Percentiles rank a stretch among this genome's conserved stretches.
These are phyloP conservation scores for Drosophila mayaguana DNA, from an alignment of 2,888 invertebrate genomes.

Conservation along the genomic window DNA sequence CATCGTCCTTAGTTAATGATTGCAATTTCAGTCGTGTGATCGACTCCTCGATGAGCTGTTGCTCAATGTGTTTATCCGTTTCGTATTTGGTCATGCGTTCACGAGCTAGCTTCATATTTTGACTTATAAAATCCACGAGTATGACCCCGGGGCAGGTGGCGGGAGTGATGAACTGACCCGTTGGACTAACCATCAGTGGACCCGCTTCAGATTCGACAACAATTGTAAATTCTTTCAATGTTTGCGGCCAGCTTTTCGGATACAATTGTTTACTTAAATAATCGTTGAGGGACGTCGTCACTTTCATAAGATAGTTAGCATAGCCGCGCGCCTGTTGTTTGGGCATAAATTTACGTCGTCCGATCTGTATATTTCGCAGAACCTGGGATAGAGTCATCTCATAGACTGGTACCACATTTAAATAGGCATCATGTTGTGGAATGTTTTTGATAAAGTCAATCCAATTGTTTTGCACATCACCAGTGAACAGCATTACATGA, in stretches of 20 bases:
- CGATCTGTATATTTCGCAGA: slow-evolving; percentile 92
- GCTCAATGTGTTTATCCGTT: slow-evolving; percentile 92
- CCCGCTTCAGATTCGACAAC: slow-evolving; percentile 92
- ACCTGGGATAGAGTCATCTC: slow-evolving; percentile 94
- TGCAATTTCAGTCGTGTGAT: slow-evolving; percentile 89
- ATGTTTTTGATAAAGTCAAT: slow-evolving; percentile 94
- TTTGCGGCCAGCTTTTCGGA: slow-evolving; percentile 90
- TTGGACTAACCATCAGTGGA: slow-evolving; percentile 96
- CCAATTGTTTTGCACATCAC: slow-evolving; percentile 97
- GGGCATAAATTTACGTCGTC: slow-evolving; percentile 95
- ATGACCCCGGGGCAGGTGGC: slow-evolving; percentile 95
- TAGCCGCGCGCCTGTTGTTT: slow-evolving; percentile 95
- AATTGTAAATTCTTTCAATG: slow-evolving; percentile 89
- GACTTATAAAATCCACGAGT: slow-evolving; percentile 92
- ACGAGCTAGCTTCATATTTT: slow-evolving; percentile 91
- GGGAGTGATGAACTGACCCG: slow-evolving; percentile 96
- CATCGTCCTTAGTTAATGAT: slow-evolving; percentile 94
- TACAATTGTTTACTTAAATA: slow-evolving; percentile 88
- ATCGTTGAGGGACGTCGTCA: slow-evolving; percentile 94
- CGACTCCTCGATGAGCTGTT: slow-evolving; percentile 89
- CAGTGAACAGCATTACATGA: slow-evolving; percentile 94
- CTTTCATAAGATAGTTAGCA: slow-evolving; percentile 92
- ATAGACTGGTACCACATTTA: slow-evolving; percentile 92
- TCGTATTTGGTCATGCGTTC: slow-evolving; percentile 87
- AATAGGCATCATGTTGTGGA: slow-evolving; percentile 89